Evolutionary conservation across 1,140 invertebrate species (phyloP).

Genomic region (Anagrus nilaparvatae): DNA sequence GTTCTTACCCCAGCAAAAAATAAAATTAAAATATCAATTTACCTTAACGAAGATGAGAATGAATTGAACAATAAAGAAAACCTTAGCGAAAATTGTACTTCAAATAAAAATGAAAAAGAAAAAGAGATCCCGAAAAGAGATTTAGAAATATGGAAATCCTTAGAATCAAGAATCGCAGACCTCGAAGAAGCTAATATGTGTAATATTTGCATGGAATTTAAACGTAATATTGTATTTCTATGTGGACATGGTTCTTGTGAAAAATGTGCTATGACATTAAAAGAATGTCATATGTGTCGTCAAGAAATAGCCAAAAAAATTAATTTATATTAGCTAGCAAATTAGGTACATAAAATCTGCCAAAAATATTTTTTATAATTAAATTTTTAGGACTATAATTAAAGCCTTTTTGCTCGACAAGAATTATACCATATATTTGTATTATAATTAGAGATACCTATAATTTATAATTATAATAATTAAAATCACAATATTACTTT

Average conservation of each 20-base stretch:
- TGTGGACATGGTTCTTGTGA: slow-evolving; percentile 81
- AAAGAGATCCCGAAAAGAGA: slow-evolving; percentile 43
- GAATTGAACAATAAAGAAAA: too few relatives aligned
- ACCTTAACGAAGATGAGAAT: slow-evolving; percentile 87
- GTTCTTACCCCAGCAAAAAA: slow-evolving; percentile 89
- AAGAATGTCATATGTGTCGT: slow-evolving; percentile 82
- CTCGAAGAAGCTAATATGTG: slow-evolving; percentile 73
- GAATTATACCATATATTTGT: too few relatives aligned
- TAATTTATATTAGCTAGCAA: slow-evolving; percentile 64
- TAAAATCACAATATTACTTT: too few relatives aligned
- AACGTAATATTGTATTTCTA: slow-evolving; percentile 70
- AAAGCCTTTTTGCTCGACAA: too few relatives aligned
- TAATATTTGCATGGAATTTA: slow-evolving; percentile 66
- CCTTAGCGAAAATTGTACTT: too few relatives aligned
- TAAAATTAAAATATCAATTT: slow-evolving; percentile 91
- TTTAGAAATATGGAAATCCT: slow-evolving; percentile 53
- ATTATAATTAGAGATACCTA: too few relatives aligned
- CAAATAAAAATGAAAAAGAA: slow-evolving; percentile 19
- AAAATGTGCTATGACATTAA: slow-evolving; percentile 66
- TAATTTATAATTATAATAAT: too few relatives aligned
- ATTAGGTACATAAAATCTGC: too few relatives aligned
- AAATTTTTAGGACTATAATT: too few relatives aligned
- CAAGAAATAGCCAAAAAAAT: slow-evolving; percentile 79
- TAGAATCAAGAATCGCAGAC: slow-evolving; percentile 74
- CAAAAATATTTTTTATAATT: too few relatives aligned